Percentiles rank a stretch among this genome's conserved stretches.
Evolutionary conservation across 2,113 vertebrate genomes (phyloP).

Genomic region (Cathartes aura): DNA sequence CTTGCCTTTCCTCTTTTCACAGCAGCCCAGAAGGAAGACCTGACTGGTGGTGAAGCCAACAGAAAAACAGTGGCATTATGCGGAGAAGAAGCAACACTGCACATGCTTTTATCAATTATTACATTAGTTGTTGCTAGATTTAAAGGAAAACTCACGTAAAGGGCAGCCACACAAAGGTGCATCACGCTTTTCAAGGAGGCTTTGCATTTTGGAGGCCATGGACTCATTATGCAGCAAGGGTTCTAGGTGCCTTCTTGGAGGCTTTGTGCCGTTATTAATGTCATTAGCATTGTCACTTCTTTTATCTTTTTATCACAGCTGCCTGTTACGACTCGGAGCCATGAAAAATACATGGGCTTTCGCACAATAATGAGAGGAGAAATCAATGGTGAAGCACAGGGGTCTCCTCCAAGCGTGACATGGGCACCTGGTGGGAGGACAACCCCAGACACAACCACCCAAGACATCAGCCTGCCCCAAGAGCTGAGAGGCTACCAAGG

Average conservation of each 20-base stretch:
- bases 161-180: not conserved
- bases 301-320: accelerated
- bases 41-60: not conserved
- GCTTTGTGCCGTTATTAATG: not conserved
- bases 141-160: not conserved
- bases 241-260: not conserved
- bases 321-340: accelerated
- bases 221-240: not conserved
- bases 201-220: not conserved
- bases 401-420: accelerated
- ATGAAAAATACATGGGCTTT: not conserved
- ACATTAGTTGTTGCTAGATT: not conserved
- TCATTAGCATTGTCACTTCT: not conserved
- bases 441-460: not conserved
- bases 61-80: not conserved
- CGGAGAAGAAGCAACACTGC: not conserved
- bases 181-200: not conserved
- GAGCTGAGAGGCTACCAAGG: not conserved
- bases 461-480: accelerated
- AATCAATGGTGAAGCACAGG: accelerated
- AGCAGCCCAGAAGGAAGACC: not conserved
- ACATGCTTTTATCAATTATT: not conserved
- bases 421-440: not conserved
- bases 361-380: not conserved
- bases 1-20: not conserved